Evolutionary conservation across 2,113 vertebrate genomes (phyloP), one percentile per base, ranked within the genome.

Genomic region (Melanerpes aurifrons): DNA sequence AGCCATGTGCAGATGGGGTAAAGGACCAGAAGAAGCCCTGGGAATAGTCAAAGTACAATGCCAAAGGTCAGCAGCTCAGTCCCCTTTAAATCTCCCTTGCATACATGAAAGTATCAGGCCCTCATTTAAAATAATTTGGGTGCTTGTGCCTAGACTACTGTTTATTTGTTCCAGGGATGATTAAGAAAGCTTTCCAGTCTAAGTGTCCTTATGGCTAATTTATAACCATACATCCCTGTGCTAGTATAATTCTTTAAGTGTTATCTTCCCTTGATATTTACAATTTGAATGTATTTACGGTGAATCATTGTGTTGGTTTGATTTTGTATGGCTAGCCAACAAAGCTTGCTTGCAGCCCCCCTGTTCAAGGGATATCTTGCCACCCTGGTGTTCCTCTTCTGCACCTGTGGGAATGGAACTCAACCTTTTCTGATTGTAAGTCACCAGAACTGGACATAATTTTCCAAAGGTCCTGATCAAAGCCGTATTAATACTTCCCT

Each of bases 391-490:
- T 43, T 94, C 53, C 68, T 82, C 43, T 80, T 77, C 72, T 37
- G 85, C 76, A 87, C 79, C 94, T 92, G 68, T 47, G 80, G 61
- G 3, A 10, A 87, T 68, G 79, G 57, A 76, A 95, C 75, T 91
- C 90, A 95, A 61, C 40, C 47, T 77, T 86, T 77, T 91, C 92
- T 90, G 69, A 87, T 47, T 5, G 1, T 63, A 94, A 94, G 72
- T 94, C 90, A 95, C 47, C 79, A 77, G 57, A 87, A 91, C 4
- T 14, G 57, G 83, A 77, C 0, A 3, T 71, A 71, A 68, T 95
- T 95, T 95, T 94, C 90, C 92, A 78, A 80, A 81, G 79, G 84
- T 86, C 90, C 72, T 87, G 45, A 83, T 79, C 43, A 67, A 87
- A 80, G 40, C 35, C 28, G 3, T 35, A 13, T 24, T 40, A 92